Percentiles rank a stretch among this genome's conserved stretches.
Conservation (phyloP, 1,140 invertebrate genomes). For the Cherax quadricarinatus region DNA sequence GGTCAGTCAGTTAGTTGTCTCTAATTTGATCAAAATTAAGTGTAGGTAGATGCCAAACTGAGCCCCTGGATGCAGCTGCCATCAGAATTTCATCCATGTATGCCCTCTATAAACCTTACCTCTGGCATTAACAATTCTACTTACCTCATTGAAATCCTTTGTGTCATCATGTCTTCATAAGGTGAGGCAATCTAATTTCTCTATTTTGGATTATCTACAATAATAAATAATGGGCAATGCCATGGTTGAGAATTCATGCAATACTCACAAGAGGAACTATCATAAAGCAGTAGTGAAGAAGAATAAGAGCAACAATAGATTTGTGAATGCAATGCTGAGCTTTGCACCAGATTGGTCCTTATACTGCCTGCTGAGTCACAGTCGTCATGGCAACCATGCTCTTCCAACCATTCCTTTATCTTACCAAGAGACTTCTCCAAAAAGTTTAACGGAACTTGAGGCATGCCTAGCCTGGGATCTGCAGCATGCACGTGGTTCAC, state of each 20-base stretch:
- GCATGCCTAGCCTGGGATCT: conserved; percentile 57
- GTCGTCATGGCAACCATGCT: conserved; percentile 40
- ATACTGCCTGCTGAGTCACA: conserved; percentile 33
- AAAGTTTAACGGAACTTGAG: conserved; percentile 59
- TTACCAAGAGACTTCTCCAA: conserved; percentile 62
- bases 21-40: neutral
- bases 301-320: conserved; percentile 32
- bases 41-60: conserved; percentile 15
- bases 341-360: conserved; percentile 41
- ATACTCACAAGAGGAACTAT: conserved; percentile 36
- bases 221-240: conserved; percentile 25
- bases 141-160: neutral
- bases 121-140: neutral
- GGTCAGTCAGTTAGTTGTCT: neutral
- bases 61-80: conserved; percentile 44
- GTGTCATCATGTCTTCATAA: conserved; percentile 12
- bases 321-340: conserved; percentile 40
- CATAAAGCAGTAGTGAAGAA: conserved; percentile 31
- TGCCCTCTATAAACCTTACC: conserved; percentile 38
- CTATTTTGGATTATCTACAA: conserved; percentile 23
- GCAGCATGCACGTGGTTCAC: conserved; percentile 39
- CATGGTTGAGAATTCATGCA: conserved; percentile 21
- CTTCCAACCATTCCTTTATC: conserved; percentile 31
- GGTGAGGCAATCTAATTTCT: neutral
- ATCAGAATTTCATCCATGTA: conserved; percentile 52